Evolutionary conservation across 30 jellyfish, hydroid and myxozoan genomes (phyloP).

Genomic region (Aurelia sp.): DNA sequence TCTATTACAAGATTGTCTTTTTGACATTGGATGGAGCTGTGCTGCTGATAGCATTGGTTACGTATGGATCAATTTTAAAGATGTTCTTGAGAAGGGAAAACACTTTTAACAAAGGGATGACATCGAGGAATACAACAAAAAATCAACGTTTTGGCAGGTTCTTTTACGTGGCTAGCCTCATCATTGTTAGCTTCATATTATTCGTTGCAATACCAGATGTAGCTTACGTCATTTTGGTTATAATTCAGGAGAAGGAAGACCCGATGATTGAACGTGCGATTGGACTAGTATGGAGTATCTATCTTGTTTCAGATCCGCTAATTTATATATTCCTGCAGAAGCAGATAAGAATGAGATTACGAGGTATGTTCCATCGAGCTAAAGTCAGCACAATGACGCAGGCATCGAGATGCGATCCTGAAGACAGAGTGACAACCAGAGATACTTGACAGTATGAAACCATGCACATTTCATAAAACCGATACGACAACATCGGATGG

Average conservation of each 20-base stretch:
- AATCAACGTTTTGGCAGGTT: neutral
- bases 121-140: neutral
- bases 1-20: constrained; percentile 58
- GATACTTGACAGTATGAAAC: too few relatives aligned
- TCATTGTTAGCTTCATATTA: constrained; percentile 53
- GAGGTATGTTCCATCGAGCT: too few relatives aligned
- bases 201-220: constrained; percentile 67
- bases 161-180: constrained; percentile 47
- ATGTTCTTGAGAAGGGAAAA: neutral
- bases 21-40: constrained; percentile 34
- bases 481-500: too few relatives aligned
- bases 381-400: too few relatives aligned
- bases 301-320: constrained; percentile 53
- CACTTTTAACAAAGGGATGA: neutral
- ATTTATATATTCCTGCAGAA: constrained; percentile 55
- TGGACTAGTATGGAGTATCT: constrained; percentile 52
- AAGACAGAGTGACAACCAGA: too few relatives aligned
- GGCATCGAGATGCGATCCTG: too few relatives aligned
- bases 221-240: constrained; percentile 38
- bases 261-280: constrained; percentile 31
- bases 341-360: constrained; percentile 11
- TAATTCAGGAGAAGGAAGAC: constrained; percentile 29
- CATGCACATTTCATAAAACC: too few relatives aligned
- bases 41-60: constrained; percentile 14
- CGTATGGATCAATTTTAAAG: constrained; percentile 47